Percentiles rank a stretch among this genome's conserved stretches.
These are phyloP conservation scores for Tethya wilhelma DNA, from an alignment of 37 sponge, comb jelly and placozoan species.

Conservation along the genomic window DNA sequence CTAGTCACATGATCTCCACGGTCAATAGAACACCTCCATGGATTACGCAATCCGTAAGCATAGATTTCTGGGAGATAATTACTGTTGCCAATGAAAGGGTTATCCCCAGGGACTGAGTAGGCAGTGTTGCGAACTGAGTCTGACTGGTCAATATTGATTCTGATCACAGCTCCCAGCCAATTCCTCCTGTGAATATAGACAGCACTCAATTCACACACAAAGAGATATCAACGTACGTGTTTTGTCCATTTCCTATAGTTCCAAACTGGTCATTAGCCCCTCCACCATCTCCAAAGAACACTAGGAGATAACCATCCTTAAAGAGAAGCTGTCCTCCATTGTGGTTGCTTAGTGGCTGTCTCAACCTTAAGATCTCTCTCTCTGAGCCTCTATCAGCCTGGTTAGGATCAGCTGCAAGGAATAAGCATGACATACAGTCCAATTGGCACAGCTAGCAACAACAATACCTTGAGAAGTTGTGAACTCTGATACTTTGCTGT, in stretches of 20 bases:
- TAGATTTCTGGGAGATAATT: slow-evolving; percentile 62
- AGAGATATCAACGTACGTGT: too few relatives aligned
- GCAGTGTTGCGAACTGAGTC: slow-evolving; percentile 1
- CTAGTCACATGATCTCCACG: slow-evolving; percentile 67
- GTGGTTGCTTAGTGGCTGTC: slow-evolving; percentile 74
- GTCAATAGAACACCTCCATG: slow-evolving; percentile 84
- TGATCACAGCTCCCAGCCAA: slow-evolving; percentile 19
- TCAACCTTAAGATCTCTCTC: slow-evolving; percentile 38
- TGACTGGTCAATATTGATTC: slow-evolving; percentile 24
- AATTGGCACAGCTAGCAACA: neutral
- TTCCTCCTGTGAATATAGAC: slow-evolving; percentile 24
- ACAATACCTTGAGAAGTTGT: too few relatives aligned
- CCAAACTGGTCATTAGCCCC: slow-evolving; percentile 73
- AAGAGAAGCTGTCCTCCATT: slow-evolving; percentile 86
- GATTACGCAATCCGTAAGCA: slow-evolving; percentile 85
- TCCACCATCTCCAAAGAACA: slow-evolving; percentile 85
- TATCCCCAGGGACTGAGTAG: slow-evolving; percentile 72
- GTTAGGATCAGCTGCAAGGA: slow-evolving; percentile 15
- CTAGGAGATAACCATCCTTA: slow-evolving; percentile 59
- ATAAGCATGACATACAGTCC: neutral
- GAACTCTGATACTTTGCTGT: slow-evolving; percentile 56
- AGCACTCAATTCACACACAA: too few relatives aligned
- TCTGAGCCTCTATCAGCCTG: slow-evolving; percentile 51
- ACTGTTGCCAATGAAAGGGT: slow-evolving; percentile 63
- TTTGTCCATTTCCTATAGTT: slow-evolving; percentile 60